phyloP scores from a whole-genome alignment of 2,113 vertebrate genomes.

The Camelus dromedarius region DNA sequence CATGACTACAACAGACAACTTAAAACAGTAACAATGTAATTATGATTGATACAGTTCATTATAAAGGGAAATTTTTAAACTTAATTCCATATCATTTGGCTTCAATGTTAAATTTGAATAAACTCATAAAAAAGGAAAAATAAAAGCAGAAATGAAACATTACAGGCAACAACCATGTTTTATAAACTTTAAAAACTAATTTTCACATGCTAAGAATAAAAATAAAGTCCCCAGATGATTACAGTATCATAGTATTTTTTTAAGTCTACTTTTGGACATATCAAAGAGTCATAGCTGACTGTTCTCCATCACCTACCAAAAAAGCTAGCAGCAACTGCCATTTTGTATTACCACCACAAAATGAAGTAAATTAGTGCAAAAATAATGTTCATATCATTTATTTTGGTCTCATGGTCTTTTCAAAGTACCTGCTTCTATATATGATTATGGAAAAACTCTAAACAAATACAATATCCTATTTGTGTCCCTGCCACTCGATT shows the following conservation, averaged over 20 bases:
- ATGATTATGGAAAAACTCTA: slow-evolving; percentile 6
- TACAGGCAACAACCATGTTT: background rate
- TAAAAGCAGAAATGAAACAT: slow-evolving; percentile 36
- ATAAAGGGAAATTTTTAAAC: slow-evolving; percentile 32
- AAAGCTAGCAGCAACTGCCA: background rate
- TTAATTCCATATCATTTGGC: slow-evolving; percentile 7
- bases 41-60: slow-evolving; percentile 9
- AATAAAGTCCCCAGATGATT: slow-evolving; percentile 4
- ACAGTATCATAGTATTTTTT: background rate
- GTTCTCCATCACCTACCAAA: background rate
- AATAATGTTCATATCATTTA: background rate
- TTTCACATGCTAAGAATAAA: slow-evolving; percentile 46
- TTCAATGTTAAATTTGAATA: slow-evolving; percentile 65
- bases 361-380: background rate
- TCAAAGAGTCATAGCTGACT: background rate
- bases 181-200: slow-evolving; percentile 16
- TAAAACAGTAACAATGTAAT: slow-evolving; percentile 47
- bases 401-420: slow-evolving; percentile 33
- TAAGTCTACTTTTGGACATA: background rate
- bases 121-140: slow-evolving; percentile 20
- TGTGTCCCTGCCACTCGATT: slow-evolving; percentile 50
- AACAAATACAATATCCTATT: background rate
- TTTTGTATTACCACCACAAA: background rate
- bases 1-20: slow-evolving; percentile 60
- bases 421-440: background rate